Evolutionary conservation across 2,113 vertebrate genomes (phyloP), one percentile per base, ranked within the genome.

Genomic region (Smithornis capensis): DNA sequence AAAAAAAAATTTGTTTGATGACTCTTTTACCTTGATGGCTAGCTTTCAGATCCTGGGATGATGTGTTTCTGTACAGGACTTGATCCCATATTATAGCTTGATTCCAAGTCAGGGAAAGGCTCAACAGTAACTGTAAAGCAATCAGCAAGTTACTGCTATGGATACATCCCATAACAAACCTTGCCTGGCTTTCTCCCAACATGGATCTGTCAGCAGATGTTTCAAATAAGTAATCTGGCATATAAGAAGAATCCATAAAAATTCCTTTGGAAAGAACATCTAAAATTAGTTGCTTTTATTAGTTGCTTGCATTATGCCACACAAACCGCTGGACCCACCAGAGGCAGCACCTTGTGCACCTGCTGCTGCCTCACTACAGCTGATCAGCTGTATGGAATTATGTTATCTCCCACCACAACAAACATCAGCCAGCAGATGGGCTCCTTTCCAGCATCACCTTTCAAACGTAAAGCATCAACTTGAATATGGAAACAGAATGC

Each of bases 231-330:
- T 35, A 52, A 23, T 38, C 56, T 33, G 12, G n/a, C 42, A 64
- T 5, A 7, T 24, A 35, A 87, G 19, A 64, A 21, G 22, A 87
- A 79, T 9, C 17, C 52, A 25, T 45, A 82, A 83, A 93, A 91
- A 67, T 33, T 65, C n/a, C 10, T 73, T 52, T 65, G 49, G 44
- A 83, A 90, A 64, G 5, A 62, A 19, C n/a, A 60, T 31, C 52
- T 64, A 64, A 64, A 77, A 82, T 44, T 4, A 70, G 27, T 42
- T 75, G 24, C 44, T 87, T 91, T 84, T 94, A 45, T 64, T 93
- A 40, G n/a, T n/a, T n/a, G n/a, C n/a, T n/a, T 16, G 50, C 6
- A 10, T 31, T n/a, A 23, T 44, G 21, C 52, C 28, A 63, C 40
- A 35, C 38, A 38, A 31, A n/a, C 28, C 29, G 27, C 38, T 6